These are phyloP conservation scores for Falco berigora DNA, from an alignment of 2,797 vertebrate species.

Conservation along the genomic window DNA sequence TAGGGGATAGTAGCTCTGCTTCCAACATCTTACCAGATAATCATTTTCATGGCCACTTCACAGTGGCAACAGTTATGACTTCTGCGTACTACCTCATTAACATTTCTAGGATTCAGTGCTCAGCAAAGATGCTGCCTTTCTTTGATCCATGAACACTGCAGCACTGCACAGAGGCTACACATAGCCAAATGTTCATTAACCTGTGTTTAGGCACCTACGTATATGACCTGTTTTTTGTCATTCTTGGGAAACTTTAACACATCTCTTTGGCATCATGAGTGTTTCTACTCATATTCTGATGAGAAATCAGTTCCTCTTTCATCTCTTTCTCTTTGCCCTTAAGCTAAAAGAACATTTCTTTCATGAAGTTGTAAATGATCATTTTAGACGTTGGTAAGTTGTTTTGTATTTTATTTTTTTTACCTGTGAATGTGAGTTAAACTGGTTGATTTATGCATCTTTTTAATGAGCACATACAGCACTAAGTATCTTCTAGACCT, in stretches of 20 bases:
- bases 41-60: not conserved
- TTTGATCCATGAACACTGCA: not conserved
- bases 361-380: not conserved
- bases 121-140: not conserved
- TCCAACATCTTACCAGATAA: not conserved
- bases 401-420: rapidly evolving
- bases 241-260: not conserved
- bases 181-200: not conserved
- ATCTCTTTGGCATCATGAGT: not conserved
- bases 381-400: not conserved
- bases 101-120: not conserved
- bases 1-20: not conserved
- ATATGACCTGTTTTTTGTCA: not conserved
- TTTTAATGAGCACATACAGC: not conserved
- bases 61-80: not conserved
- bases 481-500: not conserved
- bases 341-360: not conserved
- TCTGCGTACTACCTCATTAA: not conserved
- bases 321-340: not conserved
- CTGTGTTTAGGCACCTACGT: not conserved
- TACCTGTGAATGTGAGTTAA: not conserved
- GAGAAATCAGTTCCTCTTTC: not conserved
- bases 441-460: not conserved
- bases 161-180: not conserved
- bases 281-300: not conserved